phyloP scores from a whole-genome alignment of 2,888 invertebrate genomes.

The Nemurella pictetii region DNA sequence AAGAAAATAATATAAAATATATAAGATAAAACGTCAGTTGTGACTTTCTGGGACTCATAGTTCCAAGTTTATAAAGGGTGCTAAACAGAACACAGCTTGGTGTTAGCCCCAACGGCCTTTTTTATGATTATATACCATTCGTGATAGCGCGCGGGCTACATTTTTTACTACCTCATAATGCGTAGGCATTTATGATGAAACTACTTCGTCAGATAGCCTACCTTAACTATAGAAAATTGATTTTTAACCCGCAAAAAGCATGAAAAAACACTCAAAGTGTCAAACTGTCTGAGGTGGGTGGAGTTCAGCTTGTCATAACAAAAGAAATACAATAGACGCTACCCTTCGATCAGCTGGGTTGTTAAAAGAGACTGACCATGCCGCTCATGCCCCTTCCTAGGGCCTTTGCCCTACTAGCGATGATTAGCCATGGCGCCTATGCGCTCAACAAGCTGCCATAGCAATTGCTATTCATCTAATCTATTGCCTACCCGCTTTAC shows the following conservation, averaged over 20 bases:
- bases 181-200: neutral
- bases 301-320: neutral
- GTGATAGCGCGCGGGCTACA: neutral
- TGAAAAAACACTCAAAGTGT: neutral
- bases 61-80: neutral
- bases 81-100: neutral
- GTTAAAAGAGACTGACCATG: neutral
- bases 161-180: neutral
- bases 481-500: neutral
- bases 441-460: neutral
- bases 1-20: neutral
- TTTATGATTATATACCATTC: neutral
- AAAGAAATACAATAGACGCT: neutral
- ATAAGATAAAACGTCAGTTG: neutral
- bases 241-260: neutral
- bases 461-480: neutral
- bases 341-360: neutral
- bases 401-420: neutral
- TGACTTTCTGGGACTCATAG: neutral
- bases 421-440: neutral
- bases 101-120: neutral
- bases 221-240: neutral
- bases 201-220: neutral
- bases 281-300: neutral
- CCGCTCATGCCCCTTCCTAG: neutral